Evolutionary conservation across 2,797 vertebrate genomes (phyloP), one percentile per base, ranked within the genome.

Genomic region (Denticeps clupeoides): DNA sequence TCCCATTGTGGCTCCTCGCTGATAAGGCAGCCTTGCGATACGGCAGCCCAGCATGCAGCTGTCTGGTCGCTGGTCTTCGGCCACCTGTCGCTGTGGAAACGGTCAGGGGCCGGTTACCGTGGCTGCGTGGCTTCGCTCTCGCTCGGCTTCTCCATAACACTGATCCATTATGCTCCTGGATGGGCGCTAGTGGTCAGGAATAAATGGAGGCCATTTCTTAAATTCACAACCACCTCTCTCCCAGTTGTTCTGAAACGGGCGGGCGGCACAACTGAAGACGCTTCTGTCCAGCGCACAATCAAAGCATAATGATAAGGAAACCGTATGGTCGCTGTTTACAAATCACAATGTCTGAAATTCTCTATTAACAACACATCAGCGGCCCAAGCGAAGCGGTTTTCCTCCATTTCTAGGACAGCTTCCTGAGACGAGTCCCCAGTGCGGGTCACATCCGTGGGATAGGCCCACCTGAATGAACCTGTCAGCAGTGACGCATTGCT

Each of bases 401-500:
- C n/a, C n/a, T n/a, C n/a, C n/a, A n/a, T n/a, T n/a, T n/a, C n/a
- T n/a, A 38, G 21, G 45, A 42, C 37, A 33, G 47, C n/a, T 48
- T 27, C n/a, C n/a, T n/a, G n/a, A 16, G 32, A 55, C 26, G 55
- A 49, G 55, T 41, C 49, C 50, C 15, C 24, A 44, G 23, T 11
- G 3, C 26, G 10, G 21, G 43, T 41, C 15, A 12, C 33, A 45
- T 40, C 32, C 10, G 35, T 35, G 32, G 6, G 35, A 2, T 35
- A 32, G 32, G 15, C 37, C 49, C 74, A 81, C 77, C 76, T 83
- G 75, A 80, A 71, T 79, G 74, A 75, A 79, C 75, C 73, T 77
- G 74, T 83, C 79, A 81, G 53, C 47, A 73, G 53, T 75, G 78
- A 82, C 76, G 73, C 77, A 75, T 72, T 69, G 69, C 73, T 76